Evolutionary conservation across 2,113 vertebrate genomes (phyloP).

Genomic region (Hippocampus zosterae): DNA sequence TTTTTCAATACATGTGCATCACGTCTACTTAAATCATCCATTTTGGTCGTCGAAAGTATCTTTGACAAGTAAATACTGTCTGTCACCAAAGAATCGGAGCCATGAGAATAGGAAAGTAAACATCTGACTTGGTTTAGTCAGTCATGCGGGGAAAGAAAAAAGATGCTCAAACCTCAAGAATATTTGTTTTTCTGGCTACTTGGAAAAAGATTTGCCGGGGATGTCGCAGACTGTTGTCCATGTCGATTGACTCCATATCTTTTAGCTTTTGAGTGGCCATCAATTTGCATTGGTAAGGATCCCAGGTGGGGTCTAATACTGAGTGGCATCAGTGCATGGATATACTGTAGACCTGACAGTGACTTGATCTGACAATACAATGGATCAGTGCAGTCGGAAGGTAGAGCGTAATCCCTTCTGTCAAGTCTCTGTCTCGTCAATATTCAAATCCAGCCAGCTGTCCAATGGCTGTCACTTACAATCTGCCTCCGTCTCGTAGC

Average conservation of each 20-base stretch:
- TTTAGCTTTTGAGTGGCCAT: constrained; percentile 58
- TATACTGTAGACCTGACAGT: constrained; percentile 67
- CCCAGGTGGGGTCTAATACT: constrained; percentile 64
- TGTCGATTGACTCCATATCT: constrained; percentile 35
- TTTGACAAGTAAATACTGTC: constrained; percentile 9
- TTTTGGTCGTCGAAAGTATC: not conserved
- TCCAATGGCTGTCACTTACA: constrained; percentile 73
- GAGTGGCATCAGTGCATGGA: constrained; percentile 57
- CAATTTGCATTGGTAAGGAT: constrained; percentile 57
- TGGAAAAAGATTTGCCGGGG: constrained; percentile 10
- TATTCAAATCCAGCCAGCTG: constrained; percentile 70
- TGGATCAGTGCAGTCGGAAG: constrained; percentile 68
- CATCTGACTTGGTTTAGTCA: constrained; percentile 6
- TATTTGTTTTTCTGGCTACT: constrained; percentile 1
- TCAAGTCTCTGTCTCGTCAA: constrained; percentile 73
- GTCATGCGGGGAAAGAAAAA: not conserved
- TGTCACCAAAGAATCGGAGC: constrained; percentile 9
- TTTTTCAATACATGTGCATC: not conserved
- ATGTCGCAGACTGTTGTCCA: constrained; percentile 35
- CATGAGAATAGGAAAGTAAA: not conserved
- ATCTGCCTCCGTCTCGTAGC: constrained; percentile 62
- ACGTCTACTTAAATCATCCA: not conserved
- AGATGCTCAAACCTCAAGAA: not conserved
- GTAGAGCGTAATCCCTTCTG: constrained; percentile 72
- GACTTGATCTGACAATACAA: constrained; percentile 72